These are phyloP conservation scores for Drosophila trapezifrons DNA, from an alignment of 1,140 invertebrate genomes.

Conservation along the genomic window DNA sequence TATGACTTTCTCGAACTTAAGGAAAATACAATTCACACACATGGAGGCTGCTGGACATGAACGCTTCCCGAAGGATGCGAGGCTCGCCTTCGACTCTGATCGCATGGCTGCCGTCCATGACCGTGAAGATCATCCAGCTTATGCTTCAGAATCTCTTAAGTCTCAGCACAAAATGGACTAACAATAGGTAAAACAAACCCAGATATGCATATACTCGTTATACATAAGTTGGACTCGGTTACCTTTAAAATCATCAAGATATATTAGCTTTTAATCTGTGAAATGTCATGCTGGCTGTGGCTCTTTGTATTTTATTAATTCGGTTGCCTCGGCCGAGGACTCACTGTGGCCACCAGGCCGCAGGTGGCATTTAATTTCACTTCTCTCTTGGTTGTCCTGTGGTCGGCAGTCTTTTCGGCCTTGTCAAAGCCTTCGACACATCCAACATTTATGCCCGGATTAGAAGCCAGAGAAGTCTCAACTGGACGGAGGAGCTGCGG, in stretches of 20 bases:
- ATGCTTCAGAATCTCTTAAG: too few species aligned
- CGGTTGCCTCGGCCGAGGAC: background rate
- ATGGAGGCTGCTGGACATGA: background rate
- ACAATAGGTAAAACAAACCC: too few species aligned
- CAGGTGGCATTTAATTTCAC: slow-evolving; percentile 51
- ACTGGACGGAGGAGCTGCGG: background rate
- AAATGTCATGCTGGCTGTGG: background rate
- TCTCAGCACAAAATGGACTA: too few species aligned
- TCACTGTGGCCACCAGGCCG: slow-evolving; percentile 25
- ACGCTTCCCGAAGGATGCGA: background rate
- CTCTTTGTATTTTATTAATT: background rate
- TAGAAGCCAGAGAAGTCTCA: slow-evolving; percentile 25
- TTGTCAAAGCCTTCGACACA: slow-evolving; percentile 62
- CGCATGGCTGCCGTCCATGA: too few species aligned
- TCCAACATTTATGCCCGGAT: slow-evolving; percentile 70
- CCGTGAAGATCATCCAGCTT: too few species aligned
- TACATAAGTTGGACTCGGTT: too few species aligned
- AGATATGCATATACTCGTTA: too few species aligned
- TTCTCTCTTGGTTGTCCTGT: slow-evolving; percentile 25
- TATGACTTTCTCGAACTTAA: slow-evolving; percentile 39
- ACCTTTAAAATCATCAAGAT: background rate
- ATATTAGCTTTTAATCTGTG: background rate
- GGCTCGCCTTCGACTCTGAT: background rate
- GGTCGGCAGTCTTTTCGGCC: slow-evolving; percentile 24
- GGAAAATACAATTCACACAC: slow-evolving; percentile 9